phyloP scores from a whole-genome alignment of 2,113 vertebrate genomes.

The Cynopterus brachyotis region DNA sequence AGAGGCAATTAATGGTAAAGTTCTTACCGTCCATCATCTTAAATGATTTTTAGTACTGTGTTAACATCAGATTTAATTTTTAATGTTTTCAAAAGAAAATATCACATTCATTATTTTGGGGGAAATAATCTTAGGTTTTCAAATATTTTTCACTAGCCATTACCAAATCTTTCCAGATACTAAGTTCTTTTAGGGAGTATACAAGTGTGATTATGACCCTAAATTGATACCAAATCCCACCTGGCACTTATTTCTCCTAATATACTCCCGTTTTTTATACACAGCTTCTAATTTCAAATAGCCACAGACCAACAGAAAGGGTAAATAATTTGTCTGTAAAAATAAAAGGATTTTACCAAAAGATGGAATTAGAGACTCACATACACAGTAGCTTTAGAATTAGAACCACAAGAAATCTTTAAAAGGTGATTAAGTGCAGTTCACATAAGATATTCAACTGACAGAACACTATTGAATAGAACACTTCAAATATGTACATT shows the following conservation, averaged over 20 bases:
- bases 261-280: not conserved
- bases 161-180: not conserved
- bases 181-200: not conserved
- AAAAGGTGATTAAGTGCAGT: not conserved
- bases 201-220: not conserved
- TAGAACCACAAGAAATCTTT: slow-evolving; percentile 46
- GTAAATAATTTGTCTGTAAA: not conserved
- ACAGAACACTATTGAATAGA: not conserved
- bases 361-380: slow-evolving; percentile 10
- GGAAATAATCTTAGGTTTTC: slow-evolving; percentile 13
- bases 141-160: not conserved
- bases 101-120: not conserved
- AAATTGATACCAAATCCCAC: not conserved
- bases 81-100: not conserved
- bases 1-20: not conserved
- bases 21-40: not conserved
- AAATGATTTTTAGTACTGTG: not conserved
- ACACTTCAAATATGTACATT: slow-evolving; percentile 8
- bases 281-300: not conserved
- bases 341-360: not conserved
- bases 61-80: not conserved
- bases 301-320: not conserved
- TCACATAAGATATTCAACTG: not conserved
- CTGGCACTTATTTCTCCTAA: not conserved
- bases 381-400: slow-evolving; percentile 35